Base-by-base conservation (phyloP, 2,113 vertebrate species). In the Campylomormyrus numenius region DNA sequence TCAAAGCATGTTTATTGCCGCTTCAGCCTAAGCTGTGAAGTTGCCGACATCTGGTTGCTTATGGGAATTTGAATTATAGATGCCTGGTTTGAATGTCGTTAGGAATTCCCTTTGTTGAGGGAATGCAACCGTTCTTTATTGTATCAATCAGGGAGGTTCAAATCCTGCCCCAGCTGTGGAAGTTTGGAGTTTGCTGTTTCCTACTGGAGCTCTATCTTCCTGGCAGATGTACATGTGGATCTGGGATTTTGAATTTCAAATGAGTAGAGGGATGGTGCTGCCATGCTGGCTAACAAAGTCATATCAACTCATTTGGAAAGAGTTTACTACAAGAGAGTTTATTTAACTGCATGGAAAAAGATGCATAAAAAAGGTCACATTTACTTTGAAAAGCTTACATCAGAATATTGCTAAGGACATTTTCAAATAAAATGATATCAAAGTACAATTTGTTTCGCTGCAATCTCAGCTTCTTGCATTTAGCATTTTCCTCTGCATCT, bases 21-120 rank as follows among this genome's bases (percentile, higher is more conserved):
- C 3, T 85, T 15, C 45, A 48, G 45, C 74, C 74, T 17, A 19
- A 80, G 31, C 46, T 77, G 66, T 74, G 87, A 88, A 15, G 7
- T 87, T 27, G 10, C 13, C 8, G 24, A 35, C 85, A 87, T 87
- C 85, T 24, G 88, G 5, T 42, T 24, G n/a, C 88, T 24, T 39
- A 19, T 17, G 88, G 66, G 88, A 89, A 52, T 39, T 35, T 89
- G 70, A 89, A 89, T 77, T 80, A 80, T 89, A 89, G 62, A 45
- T 89, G 53, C n/a, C 19, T 49, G 58, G 88, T 52, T 89, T 89
- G 88, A 39, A 89, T n/a, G 46, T 77, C 24, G 10, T 89, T 24
- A 50, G 46, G 6, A 35, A 80, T 89, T 89, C 88, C 46, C 88
- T 80, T 89, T 89, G 66, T 80, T 50, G 88, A 50, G 48, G 17